Conservation (phyloP, 2,888 invertebrate species). For the Gonocerus acuteangulatus region DNA sequence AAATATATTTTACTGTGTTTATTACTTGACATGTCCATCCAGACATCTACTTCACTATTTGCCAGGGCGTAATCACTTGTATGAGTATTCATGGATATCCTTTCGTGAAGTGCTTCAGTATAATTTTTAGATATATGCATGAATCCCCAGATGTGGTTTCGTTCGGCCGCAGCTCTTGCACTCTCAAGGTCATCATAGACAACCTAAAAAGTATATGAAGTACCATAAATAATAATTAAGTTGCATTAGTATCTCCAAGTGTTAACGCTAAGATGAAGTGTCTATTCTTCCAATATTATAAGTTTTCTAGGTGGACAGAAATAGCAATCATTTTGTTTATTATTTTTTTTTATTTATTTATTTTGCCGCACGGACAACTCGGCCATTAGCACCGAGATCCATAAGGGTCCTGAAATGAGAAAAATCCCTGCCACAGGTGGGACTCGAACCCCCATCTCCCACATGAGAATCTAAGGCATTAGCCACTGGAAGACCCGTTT, state of each 20-base stretch:
- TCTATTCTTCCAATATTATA: too few relatives aligned
- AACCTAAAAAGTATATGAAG: conserved; percentile 44
- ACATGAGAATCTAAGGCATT: too few relatives aligned
- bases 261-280: too few relatives aligned
- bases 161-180: conserved; percentile 58
- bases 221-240: background rate
- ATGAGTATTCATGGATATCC: conserved; percentile 54
- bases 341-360: too few relatives aligned
- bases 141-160: conserved; percentile 68
- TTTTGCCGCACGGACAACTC: too few relatives aligned
- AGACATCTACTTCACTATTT: conserved; percentile 60
- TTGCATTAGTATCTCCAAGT: background rate
- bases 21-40: conserved; percentile 79
- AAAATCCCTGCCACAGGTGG: too few relatives aligned
- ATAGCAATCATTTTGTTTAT: too few relatives aligned
- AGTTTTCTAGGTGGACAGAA: too few relatives aligned
- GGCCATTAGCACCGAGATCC: too few relatives aligned
- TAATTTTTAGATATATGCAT: conserved; percentile 70
- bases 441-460: too few relatives aligned
- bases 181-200: conserved; percentile 51
- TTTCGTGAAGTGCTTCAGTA: conserved; percentile 57
- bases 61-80: conserved; percentile 53
- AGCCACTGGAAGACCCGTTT: too few relatives aligned
- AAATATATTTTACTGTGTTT: background rate
- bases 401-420: too few relatives aligned